Evolutionary conservation across 2,113 vertebrate genomes (phyloP).

Genomic region (Rhynchopsitta pachyrhyncha): DNA sequence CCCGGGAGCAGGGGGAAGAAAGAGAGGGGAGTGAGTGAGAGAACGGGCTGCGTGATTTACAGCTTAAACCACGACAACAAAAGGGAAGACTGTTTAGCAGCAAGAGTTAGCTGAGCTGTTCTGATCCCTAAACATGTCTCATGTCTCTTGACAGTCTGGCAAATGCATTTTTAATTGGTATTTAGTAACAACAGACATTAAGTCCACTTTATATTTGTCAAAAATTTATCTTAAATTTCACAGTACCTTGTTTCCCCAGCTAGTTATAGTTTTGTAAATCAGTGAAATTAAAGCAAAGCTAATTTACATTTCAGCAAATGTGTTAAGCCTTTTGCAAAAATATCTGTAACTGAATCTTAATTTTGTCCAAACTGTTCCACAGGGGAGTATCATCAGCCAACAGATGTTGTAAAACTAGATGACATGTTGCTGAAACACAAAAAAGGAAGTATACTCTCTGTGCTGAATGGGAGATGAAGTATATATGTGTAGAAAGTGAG

Average conservation of each 20-base stretch:
- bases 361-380: conserved; percentile 10
- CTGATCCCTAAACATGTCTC: neutral
- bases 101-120: neutral
- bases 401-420: neutral
- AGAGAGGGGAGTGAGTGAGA: too few relatives aligned
- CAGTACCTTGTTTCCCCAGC: neutral
- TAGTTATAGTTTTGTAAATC: neutral
- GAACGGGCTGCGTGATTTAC: too few relatives aligned
- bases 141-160: neutral
- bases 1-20: too few relatives aligned
- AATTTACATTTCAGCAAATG: conserved; percentile 23
- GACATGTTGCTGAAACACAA: neutral
- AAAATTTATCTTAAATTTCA: neutral
- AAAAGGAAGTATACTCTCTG: neutral
- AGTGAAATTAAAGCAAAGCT: conserved; percentile 6
- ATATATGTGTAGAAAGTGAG: neutral
- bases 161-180: conserved; percentile 11
- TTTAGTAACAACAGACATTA: neutral
- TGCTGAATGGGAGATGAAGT: neutral
- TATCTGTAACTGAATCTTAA: neutral
- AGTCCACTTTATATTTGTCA: neutral
- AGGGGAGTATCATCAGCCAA: neutral
- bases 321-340: neutral
- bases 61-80: too few relatives aligned
- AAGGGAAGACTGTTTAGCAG: neutral